A percentile compares a stretch with the other conserved stretches of the same genome.
phyloP scores from a whole-genome alignment of 2,888 invertebrate species.

The Zhuqinia jingwanae region DNA sequence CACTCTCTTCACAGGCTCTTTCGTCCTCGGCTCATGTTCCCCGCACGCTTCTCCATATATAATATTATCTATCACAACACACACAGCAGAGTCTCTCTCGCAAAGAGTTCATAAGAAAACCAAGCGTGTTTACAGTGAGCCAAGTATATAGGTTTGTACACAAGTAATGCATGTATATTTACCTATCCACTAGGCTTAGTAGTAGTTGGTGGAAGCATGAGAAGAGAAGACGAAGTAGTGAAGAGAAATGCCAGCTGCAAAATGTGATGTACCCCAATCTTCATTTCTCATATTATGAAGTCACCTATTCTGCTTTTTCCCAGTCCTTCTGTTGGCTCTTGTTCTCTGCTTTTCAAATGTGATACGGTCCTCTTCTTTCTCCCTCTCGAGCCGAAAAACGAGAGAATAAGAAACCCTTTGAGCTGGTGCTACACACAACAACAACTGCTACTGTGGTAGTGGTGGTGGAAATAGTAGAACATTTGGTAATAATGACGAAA shows the following conservation, averaged over 20 bases:
- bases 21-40: slow-evolving; percentile 51
- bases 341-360: slow-evolving; percentile 51
- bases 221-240: slow-evolving; percentile 22
- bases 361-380: slow-evolving; percentile 37
- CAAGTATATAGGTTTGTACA: slow-evolving; percentile 17
- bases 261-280: slow-evolving; percentile 57
- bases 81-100: slow-evolving; percentile 61
- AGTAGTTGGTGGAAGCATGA: slow-evolving; percentile 24
- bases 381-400: slow-evolving; percentile 47
- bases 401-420: slow-evolving; percentile 59
- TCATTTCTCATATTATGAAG: slow-evolving; percentile 58
- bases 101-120: not conserved
- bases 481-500: slow-evolving; percentile 62
- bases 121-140: slow-evolving; percentile 6
- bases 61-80: slow-evolving; percentile 71
- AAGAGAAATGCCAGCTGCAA: slow-evolving; percentile 46
- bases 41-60: slow-evolving; percentile 51
- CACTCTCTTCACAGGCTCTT: slow-evolving; percentile 42
- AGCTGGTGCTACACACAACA: slow-evolving; percentile 53
- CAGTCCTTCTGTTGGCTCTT: not conserved
- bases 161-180: slow-evolving; percentile 37
- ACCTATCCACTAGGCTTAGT: not conserved
- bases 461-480: slow-evolving; percentile 52
- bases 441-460: slow-evolving; percentile 47
- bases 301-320: slow-evolving; percentile 4